Conservation (phyloP, 2,797 vertebrate genomes). For the Ceyx erithaca region DNA sequence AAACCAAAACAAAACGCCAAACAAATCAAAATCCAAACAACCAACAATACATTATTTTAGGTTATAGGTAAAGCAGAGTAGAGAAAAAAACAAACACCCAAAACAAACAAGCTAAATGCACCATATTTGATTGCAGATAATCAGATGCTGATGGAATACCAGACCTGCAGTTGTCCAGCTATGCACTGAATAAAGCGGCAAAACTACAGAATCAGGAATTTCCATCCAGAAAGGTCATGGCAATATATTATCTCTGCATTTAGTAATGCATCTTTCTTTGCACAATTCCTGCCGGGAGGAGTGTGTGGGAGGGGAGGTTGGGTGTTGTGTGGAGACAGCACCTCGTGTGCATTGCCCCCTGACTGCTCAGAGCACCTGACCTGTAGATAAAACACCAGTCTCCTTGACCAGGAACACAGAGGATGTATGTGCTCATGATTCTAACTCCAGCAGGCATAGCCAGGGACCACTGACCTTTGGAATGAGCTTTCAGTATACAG, state of each 20-base stretch:
- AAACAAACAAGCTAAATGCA: neutral
- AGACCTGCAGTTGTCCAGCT: neutral
- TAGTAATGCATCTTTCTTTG: neutral
- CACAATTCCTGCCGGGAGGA: fast-evolving
- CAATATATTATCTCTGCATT: neutral
- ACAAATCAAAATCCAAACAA: neutral
- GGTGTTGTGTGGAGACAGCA: neutral
- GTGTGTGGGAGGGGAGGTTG: neutral
- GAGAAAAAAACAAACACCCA: too few species aligned
- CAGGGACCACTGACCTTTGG: neutral
- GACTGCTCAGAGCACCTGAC: neutral
- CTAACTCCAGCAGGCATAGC: neutral
- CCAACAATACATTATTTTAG: neutral
- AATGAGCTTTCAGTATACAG: neutral
- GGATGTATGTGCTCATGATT: neutral
- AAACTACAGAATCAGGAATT: neutral
- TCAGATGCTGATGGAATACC: neutral
- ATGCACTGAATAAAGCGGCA: neutral
- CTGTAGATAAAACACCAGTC: neutral
- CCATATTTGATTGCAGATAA: neutral
- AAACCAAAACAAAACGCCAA: neutral
- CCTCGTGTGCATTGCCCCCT: neutral
- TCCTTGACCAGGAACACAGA: neutral
- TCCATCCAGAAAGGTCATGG: neutral
- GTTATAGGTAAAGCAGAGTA: neutral